phyloP scores from a whole-genome alignment of 2,888 invertebrate genomes.

The Podotricha telesiphe region DNA sequence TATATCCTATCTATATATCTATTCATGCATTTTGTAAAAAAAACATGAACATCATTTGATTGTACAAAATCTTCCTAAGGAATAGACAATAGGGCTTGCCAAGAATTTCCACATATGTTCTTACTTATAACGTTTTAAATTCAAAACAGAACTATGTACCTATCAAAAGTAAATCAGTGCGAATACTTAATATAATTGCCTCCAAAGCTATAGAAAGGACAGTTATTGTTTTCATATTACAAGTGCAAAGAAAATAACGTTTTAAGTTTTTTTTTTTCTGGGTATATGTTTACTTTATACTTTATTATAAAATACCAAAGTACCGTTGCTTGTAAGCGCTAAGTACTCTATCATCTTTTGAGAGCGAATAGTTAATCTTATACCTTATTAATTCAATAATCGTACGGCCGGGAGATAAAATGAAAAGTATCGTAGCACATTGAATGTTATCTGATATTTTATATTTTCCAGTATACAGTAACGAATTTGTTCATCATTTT shows the following conservation, averaged over 20 bases:
- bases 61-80: too few relatives aligned
- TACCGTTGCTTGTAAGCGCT: constrained; percentile 21
- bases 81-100: too few relatives aligned
- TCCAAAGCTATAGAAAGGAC: neutral
- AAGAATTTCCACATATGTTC: too few relatives aligned
- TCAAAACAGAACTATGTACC: too few relatives aligned
- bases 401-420: constrained; percentile 24
- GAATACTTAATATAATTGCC: neutral
- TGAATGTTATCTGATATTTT: constrained; percentile 24
- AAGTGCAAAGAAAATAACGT: neutral
- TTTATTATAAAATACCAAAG: constrained; percentile 20
- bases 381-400: constrained; percentile 33
- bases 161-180: neutral
- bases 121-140: too few relatives aligned
- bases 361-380: constrained; percentile 28
- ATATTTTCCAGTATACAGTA: constrained; percentile 15
- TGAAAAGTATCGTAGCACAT: constrained; percentile 23
- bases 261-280: neutral
- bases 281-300: neutral
- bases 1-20: too few relatives aligned
- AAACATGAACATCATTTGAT: too few relatives aligned
- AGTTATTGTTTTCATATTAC: neutral
- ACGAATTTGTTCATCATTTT: constrained; percentile 1
- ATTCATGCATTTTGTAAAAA: too few relatives aligned
- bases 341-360: constrained; percentile 27